Conservation (phyloP, 1,140 invertebrate species). For the Probaryconus sp. region DNA sequence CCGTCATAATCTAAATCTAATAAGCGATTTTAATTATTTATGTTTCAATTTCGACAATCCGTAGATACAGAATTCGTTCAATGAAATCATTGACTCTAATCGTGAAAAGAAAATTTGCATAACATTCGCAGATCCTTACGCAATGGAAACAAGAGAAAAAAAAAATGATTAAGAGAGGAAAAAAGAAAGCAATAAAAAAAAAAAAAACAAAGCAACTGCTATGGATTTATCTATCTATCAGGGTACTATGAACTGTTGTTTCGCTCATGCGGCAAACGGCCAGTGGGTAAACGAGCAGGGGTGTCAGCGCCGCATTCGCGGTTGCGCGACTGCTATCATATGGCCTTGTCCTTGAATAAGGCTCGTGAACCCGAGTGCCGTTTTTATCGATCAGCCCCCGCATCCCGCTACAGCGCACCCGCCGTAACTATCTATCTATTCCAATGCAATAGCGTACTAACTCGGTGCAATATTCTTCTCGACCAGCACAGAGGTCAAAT, state of each 20-base stretch:
- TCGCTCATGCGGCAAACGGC: constrained; percentile 63
- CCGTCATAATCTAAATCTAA: no score
- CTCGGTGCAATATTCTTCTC: constrained; percentile 41
- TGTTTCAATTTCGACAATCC: no score
- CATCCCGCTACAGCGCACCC: constrained; percentile 75
- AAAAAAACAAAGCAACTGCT: background rate
- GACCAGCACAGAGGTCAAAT: constrained; percentile 44
- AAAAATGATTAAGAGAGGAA: no score
- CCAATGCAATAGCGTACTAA: constrained; percentile 73
- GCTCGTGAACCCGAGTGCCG: constrained; percentile 77
- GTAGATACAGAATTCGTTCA: no score
- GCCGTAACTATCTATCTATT: constrained; percentile 73
- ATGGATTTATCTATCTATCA: background rate
- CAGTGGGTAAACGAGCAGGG: constrained; percentile 68
- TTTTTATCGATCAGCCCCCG: constrained; percentile 79
- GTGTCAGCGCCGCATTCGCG: constrained; percentile 72
- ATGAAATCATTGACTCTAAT: no score
- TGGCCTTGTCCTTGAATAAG: constrained; percentile 80
- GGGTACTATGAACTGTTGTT: background rate
- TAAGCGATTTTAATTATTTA: no score
- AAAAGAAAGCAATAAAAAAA: background rate
- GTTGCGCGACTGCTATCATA: constrained; percentile 77
- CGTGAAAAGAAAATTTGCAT: no score
- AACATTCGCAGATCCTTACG: no score
- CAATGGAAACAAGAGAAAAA: no score